Evolutionary conservation across 2,113 vertebrate genomes (phyloP).

Genomic region (Bujurquina vittata): DNA sequence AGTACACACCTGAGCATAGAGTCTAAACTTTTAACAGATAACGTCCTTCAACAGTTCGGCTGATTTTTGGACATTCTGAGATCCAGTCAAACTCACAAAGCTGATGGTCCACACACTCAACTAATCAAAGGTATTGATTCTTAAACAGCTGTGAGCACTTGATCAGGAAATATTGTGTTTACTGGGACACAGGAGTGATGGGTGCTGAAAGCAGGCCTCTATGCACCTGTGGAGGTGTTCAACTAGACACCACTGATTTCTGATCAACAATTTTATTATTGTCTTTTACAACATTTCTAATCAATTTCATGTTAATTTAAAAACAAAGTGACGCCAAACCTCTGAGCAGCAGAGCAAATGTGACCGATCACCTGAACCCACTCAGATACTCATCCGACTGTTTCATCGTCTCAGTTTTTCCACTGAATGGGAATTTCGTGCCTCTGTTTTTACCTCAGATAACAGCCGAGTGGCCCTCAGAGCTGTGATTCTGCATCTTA

Average conservation of each 20-base stretch:
- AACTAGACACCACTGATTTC: neutral
- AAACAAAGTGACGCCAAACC: too few species aligned
- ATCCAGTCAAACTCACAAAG: too few species aligned
- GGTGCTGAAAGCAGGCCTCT: too few species aligned
- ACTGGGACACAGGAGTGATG: neutral
- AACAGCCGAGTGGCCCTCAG: too few species aligned
- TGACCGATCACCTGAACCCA: neutral
- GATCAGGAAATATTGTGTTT: neutral
- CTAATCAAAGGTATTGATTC: neutral
- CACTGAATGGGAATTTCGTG: neutral
- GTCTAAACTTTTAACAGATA: too few species aligned
- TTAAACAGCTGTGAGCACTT: neutral
- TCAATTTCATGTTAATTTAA: neutral
- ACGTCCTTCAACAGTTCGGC: too few species aligned
- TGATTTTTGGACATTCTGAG: too few species aligned
- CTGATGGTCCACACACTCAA: neutral
- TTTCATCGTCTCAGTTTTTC: neutral
- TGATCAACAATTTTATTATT: neutral
- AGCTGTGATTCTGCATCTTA: too few species aligned
- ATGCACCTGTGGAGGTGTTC: neutral
- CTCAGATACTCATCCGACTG: neutral
- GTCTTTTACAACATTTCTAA: neutral
- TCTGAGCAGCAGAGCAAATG: neutral
- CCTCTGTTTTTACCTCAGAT: too few species aligned
- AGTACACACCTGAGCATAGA: neutral